These are phyloP conservation scores for Oscheius sp. DNA, from an alignment of 2,888 invertebrate genomes.

Conservation along the genomic window DNA sequence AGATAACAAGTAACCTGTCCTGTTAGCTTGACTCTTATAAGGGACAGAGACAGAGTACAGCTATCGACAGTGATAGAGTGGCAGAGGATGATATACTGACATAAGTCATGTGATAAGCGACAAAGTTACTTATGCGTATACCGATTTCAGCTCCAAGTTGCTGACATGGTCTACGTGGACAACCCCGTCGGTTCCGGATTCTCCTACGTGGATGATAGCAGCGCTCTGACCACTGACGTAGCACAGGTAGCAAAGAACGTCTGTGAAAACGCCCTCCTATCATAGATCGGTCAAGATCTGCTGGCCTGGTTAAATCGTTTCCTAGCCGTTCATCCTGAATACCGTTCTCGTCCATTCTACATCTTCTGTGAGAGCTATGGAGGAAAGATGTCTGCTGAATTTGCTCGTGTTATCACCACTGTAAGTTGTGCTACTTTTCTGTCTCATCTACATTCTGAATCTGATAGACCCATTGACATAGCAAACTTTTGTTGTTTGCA, in stretches of 20 bases:
- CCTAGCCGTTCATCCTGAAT: slow-evolving; percentile 80
- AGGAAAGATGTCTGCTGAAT: slow-evolving; percentile 90
- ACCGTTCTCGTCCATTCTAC: slow-evolving; percentile 83
- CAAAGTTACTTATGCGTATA: too few relatives aligned
- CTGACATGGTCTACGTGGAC: slow-evolving; percentile 88
- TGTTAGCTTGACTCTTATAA: too few relatives aligned
- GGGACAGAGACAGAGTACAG: too few relatives aligned
- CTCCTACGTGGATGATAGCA: slow-evolving; percentile 80
- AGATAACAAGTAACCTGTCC: too few relatives aligned
- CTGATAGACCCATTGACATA: too few relatives aligned
- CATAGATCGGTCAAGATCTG: slow-evolving; percentile 79
- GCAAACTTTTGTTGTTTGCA: background rate
- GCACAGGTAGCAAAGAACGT: slow-evolving; percentile 76
- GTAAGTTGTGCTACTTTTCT: slow-evolving; percentile 61
- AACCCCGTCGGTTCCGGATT: slow-evolving; percentile 88
- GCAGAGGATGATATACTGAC: too few relatives aligned
- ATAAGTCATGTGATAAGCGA: too few relatives aligned
- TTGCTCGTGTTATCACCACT: slow-evolving; percentile 78
- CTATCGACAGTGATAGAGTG: too few relatives aligned
- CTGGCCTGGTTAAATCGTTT: slow-evolving; percentile 83
- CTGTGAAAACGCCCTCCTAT: background rate
- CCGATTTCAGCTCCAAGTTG: slow-evolving; percentile 80
- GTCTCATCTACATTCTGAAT: too few relatives aligned
- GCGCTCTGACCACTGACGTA: slow-evolving; percentile 72
- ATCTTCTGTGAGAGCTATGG: slow-evolving; percentile 92